Evolutionary conservation across 2,888 invertebrate species (phyloP).

Genomic region (Atrina japonica): DNA sequence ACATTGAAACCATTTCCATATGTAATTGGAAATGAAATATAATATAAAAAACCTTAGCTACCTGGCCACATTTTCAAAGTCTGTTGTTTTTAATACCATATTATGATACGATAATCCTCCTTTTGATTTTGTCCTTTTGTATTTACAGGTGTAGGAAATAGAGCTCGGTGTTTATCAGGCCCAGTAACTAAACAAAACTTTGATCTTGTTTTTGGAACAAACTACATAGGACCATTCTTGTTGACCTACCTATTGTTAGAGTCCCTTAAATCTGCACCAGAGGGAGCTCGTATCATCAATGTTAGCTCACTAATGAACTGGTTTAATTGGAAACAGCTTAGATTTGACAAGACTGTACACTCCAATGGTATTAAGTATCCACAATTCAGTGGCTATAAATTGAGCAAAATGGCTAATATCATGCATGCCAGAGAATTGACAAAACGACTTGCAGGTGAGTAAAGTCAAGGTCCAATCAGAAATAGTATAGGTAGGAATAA

Average conservation of each 20-base stretch:
- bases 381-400: slow-evolving; percentile 10
- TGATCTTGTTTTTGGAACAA: slow-evolving; percentile 42
- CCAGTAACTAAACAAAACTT: slow-evolving; percentile 32
- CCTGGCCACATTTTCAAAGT: no score
- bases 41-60: no score
- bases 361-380: slow-evolving; percentile 17
- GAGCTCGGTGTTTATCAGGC: no score
- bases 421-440: slow-evolving; percentile 42
- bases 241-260: slow-evolving; percentile 38
- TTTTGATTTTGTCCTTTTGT: no score
- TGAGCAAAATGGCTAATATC: slow-evolving; percentile 39
- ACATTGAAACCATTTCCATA: no score
- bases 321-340: not conserved
- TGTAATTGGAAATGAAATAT: no score
- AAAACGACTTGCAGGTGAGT: slow-evolving; percentile 26
- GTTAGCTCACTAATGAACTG: slow-evolving; percentile 35
- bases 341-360: slow-evolving; percentile 4
- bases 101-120: no score
- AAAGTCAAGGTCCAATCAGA: not conserved
- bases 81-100: no score
- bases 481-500: no score
- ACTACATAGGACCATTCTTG: slow-evolving; percentile 39
- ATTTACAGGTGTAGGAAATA: no score
- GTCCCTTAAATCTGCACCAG: slow-evolving; percentile 24
- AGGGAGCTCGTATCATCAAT: slow-evolving; percentile 35